Conservation (phyloP, 2,888 invertebrate genomes). For the Nymphalis urticae region DNA sequence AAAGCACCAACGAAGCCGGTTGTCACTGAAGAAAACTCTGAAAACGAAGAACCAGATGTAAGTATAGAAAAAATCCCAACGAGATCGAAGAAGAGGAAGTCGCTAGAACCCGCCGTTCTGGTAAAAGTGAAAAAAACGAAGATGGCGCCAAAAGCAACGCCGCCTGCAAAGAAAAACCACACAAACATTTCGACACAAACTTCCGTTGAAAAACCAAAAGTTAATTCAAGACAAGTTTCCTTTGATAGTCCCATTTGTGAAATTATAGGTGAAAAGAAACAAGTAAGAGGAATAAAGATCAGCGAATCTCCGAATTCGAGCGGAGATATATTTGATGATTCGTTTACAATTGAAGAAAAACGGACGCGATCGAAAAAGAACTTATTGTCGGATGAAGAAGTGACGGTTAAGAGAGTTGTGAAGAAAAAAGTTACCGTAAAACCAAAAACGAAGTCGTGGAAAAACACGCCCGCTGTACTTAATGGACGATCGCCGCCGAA, state of each 20-base stretch:
- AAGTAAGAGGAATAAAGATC: slow-evolving; percentile 30
- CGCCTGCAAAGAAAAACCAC: slow-evolving; percentile 68
- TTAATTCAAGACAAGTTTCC: slow-evolving; percentile 62
- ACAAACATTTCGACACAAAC: slow-evolving; percentile 71
- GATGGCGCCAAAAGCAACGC: slow-evolving; percentile 63
- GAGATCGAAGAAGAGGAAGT: slow-evolving; percentile 58
- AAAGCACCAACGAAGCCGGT: slow-evolving; percentile 35
- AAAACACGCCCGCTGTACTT: slow-evolving; percentile 60
- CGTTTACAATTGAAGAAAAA: slow-evolving; percentile 61
- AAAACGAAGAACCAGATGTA: slow-evolving; percentile 56
- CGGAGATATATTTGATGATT: slow-evolving; percentile 74
- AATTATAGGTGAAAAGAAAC: slow-evolving; percentile 53
- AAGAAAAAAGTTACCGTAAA: slow-evolving; percentile 63
- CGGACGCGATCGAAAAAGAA: slow-evolving; percentile 63
- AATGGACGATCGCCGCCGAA: slow-evolving; percentile 69
- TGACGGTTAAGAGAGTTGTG: slow-evolving; percentile 63
- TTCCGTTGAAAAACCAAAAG: slow-evolving; percentile 55
- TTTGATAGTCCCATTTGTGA: slow-evolving; percentile 69
- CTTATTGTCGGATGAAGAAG: slow-evolving; percentile 60
- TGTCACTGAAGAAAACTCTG: slow-evolving; percentile 47
- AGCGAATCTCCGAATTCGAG: slow-evolving; percentile 57
- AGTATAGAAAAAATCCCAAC: slow-evolving; percentile 42
- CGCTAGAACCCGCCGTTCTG: slow-evolving; percentile 57
- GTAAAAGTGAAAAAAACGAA: slow-evolving; percentile 64
- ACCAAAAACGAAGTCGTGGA: slow-evolving; percentile 61